Percentiles rank a stretch among this genome's conserved stretches.
phyloP scores from a whole-genome alignment of 2,888 invertebrate genomes.

The Phalangium opilio region DNA sequence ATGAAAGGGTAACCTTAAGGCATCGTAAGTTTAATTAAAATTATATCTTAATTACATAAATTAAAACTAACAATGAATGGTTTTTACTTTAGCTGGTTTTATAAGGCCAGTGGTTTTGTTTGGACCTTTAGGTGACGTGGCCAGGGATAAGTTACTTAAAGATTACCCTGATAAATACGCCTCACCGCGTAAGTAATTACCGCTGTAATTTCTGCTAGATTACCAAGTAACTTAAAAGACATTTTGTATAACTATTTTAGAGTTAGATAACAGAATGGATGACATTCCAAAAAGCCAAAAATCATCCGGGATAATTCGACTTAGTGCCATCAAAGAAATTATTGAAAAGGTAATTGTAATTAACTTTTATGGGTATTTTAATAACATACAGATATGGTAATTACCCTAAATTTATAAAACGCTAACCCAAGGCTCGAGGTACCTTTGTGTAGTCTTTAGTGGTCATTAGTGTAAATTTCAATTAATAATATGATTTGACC shows the following conservation, averaged over 20 bases:
- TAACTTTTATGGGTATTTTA: too few species aligned
- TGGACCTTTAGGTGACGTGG: constrained; percentile 84
- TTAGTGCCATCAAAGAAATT: constrained; percentile 83
- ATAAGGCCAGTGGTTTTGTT: constrained; percentile 88
- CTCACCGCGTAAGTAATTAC: constrained; percentile 53
- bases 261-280: constrained; percentile 53
- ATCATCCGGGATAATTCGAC: constrained; percentile 63
- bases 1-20: constrained; percentile 81
- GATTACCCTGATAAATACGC: constrained; percentile 88
- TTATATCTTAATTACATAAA: neutral
- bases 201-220: too few species aligned
- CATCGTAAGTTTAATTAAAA: constrained; percentile 43
- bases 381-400: too few species aligned
- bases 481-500: too few species aligned
- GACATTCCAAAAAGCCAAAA: constrained; percentile 50
- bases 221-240: too few species aligned
- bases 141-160: constrained; percentile 70
- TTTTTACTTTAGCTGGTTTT: constrained; percentile 49
- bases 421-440: too few species aligned
- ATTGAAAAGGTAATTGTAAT: constrained; percentile 49
- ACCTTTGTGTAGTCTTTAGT: too few species aligned
- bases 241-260: constrained; percentile 38
- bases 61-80: neutral
- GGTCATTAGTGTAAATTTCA: too few species aligned
- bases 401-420: too few species aligned